Percentiles rank a stretch among this genome's conserved stretches.
Conservation (phyloP, 2,797 vertebrate species). For the Acrossocheilus fasciatus region DNA sequence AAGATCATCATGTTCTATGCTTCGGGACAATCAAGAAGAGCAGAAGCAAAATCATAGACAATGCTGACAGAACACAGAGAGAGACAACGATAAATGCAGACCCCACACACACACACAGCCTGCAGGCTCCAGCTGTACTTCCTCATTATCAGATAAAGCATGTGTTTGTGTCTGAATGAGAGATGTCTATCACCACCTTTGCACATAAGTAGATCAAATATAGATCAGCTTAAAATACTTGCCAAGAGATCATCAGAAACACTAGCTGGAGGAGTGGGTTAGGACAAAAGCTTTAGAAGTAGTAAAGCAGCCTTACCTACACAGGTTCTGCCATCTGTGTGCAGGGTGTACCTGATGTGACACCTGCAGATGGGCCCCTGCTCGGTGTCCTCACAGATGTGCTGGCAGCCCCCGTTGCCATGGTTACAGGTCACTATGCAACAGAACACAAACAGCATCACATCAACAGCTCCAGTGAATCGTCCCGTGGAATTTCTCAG, state of each 20-base stretch:
- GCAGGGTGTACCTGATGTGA: constrained; percentile 89
- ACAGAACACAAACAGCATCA: constrained; percentile 53
- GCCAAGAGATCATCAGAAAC: constrained; percentile 23
- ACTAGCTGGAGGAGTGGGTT: background rate
- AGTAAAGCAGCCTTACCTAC: constrained; percentile 81
- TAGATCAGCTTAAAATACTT: constrained; percentile 38
- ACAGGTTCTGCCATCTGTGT: constrained; percentile 88
- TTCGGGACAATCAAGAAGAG: constrained; percentile 59
- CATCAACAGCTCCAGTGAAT: constrained; percentile 1
- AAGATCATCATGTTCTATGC: constrained; percentile 59
- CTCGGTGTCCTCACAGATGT: constrained; percentile 93
- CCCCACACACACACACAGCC: constrained; percentile 79
- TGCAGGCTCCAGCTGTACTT: constrained; percentile 58
- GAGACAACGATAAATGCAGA: constrained; percentile 70
- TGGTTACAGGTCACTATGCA: constrained; percentile 94
- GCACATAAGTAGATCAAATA: constrained; percentile 42
- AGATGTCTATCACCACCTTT: constrained; percentile 54
- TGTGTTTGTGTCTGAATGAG: constrained; percentile 30
- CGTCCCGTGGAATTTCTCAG: constrained; percentile 25
- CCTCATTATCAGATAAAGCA: constrained; percentile 64
- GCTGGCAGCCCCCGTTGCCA: constrained; percentile 97
- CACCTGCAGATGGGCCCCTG: constrained; percentile 91
- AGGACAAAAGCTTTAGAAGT: background rate
- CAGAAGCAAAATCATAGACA: constrained; percentile 50
- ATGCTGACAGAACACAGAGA: constrained; percentile 61